Conservation (phyloP, 2,797 vertebrate species). For the Perodicticus potto region DNA sequence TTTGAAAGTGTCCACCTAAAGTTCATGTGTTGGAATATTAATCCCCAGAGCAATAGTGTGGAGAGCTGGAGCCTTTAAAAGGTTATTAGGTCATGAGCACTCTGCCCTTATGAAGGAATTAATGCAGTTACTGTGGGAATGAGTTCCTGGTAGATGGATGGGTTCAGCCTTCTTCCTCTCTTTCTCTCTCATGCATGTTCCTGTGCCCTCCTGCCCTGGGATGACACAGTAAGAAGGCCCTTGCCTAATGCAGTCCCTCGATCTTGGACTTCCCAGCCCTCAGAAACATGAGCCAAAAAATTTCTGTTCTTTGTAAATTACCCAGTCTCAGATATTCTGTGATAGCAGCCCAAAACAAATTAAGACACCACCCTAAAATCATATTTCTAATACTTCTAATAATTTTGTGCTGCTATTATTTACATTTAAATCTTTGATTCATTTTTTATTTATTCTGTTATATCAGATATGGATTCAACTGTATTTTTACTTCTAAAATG, state of each 20-base stretch:
- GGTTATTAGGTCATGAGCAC: neutral
- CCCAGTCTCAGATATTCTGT: neutral
- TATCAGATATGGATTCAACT: neutral
- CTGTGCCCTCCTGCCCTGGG: neutral
- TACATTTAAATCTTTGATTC: neutral
- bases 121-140: neutral
- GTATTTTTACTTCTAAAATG: neutral
- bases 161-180: neutral
- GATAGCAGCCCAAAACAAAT: neutral
- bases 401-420: neutral
- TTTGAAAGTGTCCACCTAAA: neutral
- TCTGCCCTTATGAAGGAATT: neutral
- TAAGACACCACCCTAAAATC: neutral
- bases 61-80: neutral
- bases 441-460: neutral
- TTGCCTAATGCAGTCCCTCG: neutral
- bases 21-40: neutral
- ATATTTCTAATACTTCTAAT: slow-evolving; percentile 6
- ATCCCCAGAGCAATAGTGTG: neutral
- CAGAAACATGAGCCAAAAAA: neutral
- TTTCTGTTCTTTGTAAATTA: neutral
- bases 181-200: neutral
- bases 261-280: neutral
- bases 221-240: neutral
- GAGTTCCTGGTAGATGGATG: neutral